A percentile compares a stretch with the other conserved stretches of the same genome.
Conservation (phyloP, 2,888 invertebrate species). For the Mystacides longicornis region DNA sequence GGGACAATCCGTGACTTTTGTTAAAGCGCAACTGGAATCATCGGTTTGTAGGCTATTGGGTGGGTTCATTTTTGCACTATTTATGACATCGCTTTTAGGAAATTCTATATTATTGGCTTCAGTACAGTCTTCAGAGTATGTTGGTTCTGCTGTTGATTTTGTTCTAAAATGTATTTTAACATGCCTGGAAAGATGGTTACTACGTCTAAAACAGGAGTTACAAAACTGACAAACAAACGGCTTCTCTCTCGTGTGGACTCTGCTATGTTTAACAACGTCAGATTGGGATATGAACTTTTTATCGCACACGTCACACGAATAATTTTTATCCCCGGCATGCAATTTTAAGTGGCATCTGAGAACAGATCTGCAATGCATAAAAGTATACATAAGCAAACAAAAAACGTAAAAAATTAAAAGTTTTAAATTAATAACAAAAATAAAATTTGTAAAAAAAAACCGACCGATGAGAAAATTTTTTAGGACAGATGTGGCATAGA, state of each 20-base stretch:
- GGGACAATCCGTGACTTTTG: background rate
- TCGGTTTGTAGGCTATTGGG: background rate
- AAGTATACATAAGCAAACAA: too few relatives aligned
- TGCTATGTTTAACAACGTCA: conserved; percentile 22
- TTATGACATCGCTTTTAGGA: background rate
- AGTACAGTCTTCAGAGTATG: conserved; percentile 6
- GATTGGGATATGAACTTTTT: conserved; percentile 24
- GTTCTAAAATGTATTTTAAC: conserved; percentile 23
- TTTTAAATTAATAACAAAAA: background rate
- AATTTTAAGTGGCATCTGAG: conserved; percentile 20
- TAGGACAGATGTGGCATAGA: conserved; percentile 23
- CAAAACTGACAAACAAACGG: conserved; percentile 24
- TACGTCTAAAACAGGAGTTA: conserved; percentile 22
- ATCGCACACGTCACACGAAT: conserved; percentile 20
- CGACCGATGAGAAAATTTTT: conserved; percentile 22
- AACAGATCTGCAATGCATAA: conserved; percentile 20
- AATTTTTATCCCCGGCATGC: conserved; percentile 22
- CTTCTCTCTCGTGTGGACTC: conserved; percentile 22
- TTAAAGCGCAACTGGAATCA: background rate
- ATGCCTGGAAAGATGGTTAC: conserved; percentile 23
- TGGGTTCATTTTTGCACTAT: background rate
- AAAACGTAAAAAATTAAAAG: too few relatives aligned
- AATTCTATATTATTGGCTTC: background rate
- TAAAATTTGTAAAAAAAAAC: too few relatives aligned
- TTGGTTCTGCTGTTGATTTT: conserved; percentile 10